A percentile compares a stretch with the other conserved stretches of the same genome.
Evolutionary conservation across 2,113 vertebrate species (phyloP).

Genomic region (Heloderma charlesbogerti): DNA sequence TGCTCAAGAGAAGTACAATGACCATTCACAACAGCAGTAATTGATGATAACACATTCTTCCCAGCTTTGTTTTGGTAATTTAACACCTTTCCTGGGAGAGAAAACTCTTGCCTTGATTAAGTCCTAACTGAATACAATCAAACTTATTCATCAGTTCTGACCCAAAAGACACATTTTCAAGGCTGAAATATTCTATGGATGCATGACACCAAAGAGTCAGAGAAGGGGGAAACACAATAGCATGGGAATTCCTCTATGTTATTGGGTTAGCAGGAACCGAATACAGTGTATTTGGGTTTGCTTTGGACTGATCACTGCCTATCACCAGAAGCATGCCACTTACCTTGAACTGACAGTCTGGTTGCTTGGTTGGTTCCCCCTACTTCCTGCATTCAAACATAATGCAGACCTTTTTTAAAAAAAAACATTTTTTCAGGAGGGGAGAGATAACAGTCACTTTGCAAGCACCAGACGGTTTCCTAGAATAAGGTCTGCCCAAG

Average conservation of each 20-base stretch:
- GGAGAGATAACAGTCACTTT: fast-evolving
- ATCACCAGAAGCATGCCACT: neutral
- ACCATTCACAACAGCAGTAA: neutral
- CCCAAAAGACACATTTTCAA: neutral
- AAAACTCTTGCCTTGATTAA: neutral
- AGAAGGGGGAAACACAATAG: neutral
- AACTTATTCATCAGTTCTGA: neutral
- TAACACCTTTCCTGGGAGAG: neutral
- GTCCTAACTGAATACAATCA: neutral
- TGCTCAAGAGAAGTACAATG: neutral
- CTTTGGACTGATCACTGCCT: neutral
- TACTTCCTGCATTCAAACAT: neutral
- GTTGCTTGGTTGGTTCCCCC: neutral
- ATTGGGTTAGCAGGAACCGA: neutral
- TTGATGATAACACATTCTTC: neutral
- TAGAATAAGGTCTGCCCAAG: conserved; percentile 10
- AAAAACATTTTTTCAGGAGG: neutral
- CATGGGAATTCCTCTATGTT: neutral
- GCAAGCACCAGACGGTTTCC: conserved; percentile 4
- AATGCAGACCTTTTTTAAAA: neutral
- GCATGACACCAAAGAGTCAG: neutral
- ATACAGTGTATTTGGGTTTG: neutral
- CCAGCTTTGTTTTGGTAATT: no score
- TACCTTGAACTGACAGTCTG: neutral
- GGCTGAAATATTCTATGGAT: neutral